Evolutionary conservation across 1,140 invertebrate genomes (phyloP), one percentile per base, ranked within the genome.

Genomic region (Meteorus sp.): DNA sequence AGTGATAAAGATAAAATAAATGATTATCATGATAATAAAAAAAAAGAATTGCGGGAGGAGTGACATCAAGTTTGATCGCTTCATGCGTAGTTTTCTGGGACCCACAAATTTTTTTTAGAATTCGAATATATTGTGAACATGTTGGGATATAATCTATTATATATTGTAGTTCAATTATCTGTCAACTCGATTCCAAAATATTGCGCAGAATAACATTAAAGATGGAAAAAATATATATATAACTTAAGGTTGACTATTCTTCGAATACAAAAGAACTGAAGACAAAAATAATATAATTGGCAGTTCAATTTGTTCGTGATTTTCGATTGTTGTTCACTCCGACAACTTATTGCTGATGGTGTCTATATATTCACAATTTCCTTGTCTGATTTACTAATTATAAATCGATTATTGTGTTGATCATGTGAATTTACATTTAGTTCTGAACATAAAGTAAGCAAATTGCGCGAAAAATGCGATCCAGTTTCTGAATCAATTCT

Each of bases 31-130:
- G 45, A 27, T 17, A n/a, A 59, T 52, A 44, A 45, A 33, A 20
- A 52, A 51, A 17, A 41, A 52, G 23, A 52, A n/a, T n/a, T n/a
- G n/a, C 33, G 20, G 13, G 19, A 51, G 37, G 20, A 39, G 25
- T 48, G 15, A 59, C 57, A 52, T 62, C 60, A 65, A 61, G 56
- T 64, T 70, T 64, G 50, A 58, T 63, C 56, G 64, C 61, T 67
- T 51, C 59, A 69, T 50, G 60, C 60, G 64, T 66, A 65, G 55
- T 33, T 61, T 59, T 60, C 39, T 57, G 70, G 70, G 72, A 67
- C 72, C 72, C 70, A 72, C 70, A 52, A 51, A 57, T 62, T 67
- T 61, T 66, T 62, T 68, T 60, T 72, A 68, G 66, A 52, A 71
- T 51, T 63, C 47, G 52, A 56, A 59, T 56, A 57, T 60, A 63